Evolutionary conservation across 2,113 vertebrate genomes (phyloP).

Genomic region (Thamnophis sirtalis): DNA sequence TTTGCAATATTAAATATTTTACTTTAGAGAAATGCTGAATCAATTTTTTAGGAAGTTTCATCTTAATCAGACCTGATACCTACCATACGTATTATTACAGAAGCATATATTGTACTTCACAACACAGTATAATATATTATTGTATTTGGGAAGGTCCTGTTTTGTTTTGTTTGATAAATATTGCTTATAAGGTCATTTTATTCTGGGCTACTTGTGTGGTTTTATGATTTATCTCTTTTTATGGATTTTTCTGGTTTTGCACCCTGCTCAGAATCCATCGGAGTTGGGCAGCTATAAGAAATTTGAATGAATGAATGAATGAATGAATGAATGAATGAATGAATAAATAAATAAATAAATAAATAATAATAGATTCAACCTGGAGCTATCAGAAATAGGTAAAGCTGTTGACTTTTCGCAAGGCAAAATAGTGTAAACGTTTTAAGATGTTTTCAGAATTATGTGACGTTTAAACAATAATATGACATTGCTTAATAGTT

Average conservation of each 20-base stretch:
- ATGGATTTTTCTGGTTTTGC: background rate
- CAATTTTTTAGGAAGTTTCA: background rate
- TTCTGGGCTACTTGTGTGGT: background rate
- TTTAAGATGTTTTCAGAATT: background rate
- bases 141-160: background rate
- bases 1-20: background rate
- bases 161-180: background rate
- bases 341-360: background rate
- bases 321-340: no score
- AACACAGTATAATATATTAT: background rate
- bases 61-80: constrained; percentile 3
- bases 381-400: background rate
- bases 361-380: background rate
- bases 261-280: background rate
- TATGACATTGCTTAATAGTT: background rate
- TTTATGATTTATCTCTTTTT: background rate
- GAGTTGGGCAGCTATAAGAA: no score
- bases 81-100: background rate
- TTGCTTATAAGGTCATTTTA: background rate
- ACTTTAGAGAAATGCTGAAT: background rate
- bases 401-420: background rate
- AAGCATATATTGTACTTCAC: background rate
- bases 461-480: background rate
- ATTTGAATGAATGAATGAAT: background rate
- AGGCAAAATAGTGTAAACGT: background rate